A percentile compares a stretch with the other conserved stretches of the same genome.
phyloP scores from a whole-genome alignment of 2,888 invertebrate species.

The Pollenia griseotomentosa region DNA sequence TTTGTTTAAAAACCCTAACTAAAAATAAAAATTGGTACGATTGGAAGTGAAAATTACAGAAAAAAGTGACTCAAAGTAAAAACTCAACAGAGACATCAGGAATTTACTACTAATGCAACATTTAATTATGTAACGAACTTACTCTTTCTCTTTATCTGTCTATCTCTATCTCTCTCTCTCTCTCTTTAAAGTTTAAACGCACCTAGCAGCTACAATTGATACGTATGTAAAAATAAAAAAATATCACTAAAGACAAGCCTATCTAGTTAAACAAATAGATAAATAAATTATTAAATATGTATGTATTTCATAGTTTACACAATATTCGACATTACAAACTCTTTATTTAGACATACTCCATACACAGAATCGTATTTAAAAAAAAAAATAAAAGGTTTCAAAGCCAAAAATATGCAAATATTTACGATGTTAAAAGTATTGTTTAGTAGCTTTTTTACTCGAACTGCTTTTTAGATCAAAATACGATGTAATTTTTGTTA shows the following conservation, averaged over 20 bases:
- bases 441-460: background rate
- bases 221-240: slow-evolving; percentile 26
- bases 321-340: slow-evolving; percentile 3
- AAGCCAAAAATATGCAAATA: slow-evolving; percentile 49
- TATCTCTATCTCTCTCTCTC: slow-evolving; percentile 11
- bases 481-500: background rate
- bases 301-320: slow-evolving; percentile 24
- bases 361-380: slow-evolving; percentile 11
- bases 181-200: slow-evolving; percentile 37
- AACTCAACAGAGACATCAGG: slow-evolving; percentile 79
- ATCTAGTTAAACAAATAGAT: slow-evolving; percentile 9
- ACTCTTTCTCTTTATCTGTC: slow-evolving; percentile 4
- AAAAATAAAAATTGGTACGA: slow-evolving; percentile 62
- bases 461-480: slow-evolving; percentile 1
- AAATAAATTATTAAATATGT: slow-evolving; percentile 21
- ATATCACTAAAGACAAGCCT: slow-evolving; percentile 32
- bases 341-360: slow-evolving; percentile 21
- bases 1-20: slow-evolving; percentile 48
- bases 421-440: background rate
- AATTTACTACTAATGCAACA: slow-evolving; percentile 69
- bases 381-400: slow-evolving; percentile 54
- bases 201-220: slow-evolving; percentile 53
- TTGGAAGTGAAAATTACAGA: slow-evolving; percentile 60
- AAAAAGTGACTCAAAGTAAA: slow-evolving; percentile 79
- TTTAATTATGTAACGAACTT: slow-evolving; percentile 53